phyloP scores from a whole-genome alignment of 2,888 invertebrate genomes.

The Cybosia mesomella region DNA sequence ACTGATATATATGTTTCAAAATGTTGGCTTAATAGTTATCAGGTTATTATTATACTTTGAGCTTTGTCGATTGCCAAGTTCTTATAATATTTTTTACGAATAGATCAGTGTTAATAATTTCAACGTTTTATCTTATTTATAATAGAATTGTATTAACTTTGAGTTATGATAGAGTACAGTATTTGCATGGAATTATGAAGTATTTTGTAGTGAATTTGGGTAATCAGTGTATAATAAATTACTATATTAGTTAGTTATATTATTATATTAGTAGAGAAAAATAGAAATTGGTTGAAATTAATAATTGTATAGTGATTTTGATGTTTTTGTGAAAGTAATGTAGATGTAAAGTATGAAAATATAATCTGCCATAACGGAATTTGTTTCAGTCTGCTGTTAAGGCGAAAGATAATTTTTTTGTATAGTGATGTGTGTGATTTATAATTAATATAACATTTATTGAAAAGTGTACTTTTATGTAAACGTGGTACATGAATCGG shows the following conservation, averaged over 20 bases:
- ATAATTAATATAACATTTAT: background rate
- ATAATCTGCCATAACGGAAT: background rate
- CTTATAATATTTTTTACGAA: no score
- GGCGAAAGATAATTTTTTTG: background rate
- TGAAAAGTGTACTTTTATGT: background rate
- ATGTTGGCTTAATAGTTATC: no score
- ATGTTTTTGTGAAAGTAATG: background rate
- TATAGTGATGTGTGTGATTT: background rate
- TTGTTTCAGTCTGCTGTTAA: background rate
- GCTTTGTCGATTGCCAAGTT: no score
- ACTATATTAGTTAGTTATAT: background rate
- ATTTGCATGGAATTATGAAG: background rate
- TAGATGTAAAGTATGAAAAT: background rate
- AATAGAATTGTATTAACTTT: background rate
- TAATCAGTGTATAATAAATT: background rate
- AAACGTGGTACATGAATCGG: background rate
- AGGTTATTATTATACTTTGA: no score
- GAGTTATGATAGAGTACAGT: background rate
- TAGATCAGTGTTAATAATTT: no score
- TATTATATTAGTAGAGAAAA: background rate
- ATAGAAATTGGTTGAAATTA: background rate
- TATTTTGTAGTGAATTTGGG: background rate
- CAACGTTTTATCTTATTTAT: no score
- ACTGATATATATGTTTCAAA: no score
- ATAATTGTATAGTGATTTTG: background rate